A percentile compares a stretch with the other conserved stretches of the same genome.
Evolutionary conservation across 2,797 vertebrate species (phyloP).

Genomic region (Mus spretus): DNA sequence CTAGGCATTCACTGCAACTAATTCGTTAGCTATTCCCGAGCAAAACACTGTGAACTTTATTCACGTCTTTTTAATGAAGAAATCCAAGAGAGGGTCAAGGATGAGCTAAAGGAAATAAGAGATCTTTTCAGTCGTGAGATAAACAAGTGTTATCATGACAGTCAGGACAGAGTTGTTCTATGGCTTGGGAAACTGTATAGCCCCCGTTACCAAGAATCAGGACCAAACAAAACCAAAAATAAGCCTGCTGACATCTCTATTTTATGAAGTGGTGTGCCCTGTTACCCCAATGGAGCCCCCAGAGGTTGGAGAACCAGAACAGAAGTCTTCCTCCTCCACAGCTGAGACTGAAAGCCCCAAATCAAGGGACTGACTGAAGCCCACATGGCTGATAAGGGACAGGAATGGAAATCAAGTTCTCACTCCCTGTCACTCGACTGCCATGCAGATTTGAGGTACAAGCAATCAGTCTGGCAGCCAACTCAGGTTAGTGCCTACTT

Average conservation of each 20-base stretch:
- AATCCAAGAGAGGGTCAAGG: slow-evolving; percentile 46
- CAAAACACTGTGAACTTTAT: slow-evolving; percentile 3
- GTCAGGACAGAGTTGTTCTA: background rate
- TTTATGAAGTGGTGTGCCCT: background rate
- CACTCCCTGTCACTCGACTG: background rate
- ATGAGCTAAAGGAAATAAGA: slow-evolving; percentile 51
- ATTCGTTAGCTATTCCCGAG: slow-evolving; percentile 64
- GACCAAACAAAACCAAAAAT: background rate
- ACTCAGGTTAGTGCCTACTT: background rate
- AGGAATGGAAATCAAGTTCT: background rate
- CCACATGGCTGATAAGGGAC: background rate
- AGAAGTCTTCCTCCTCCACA: background rate
- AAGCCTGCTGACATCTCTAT: background rate
- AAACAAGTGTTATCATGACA: background rate
- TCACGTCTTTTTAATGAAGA: slow-evolving; percentile 48
- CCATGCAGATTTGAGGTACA: background rate
- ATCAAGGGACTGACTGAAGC: background rate
- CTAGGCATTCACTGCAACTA: background rate
- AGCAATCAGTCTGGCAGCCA: background rate
- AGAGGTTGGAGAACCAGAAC: background rate
- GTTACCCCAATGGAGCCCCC: background rate
- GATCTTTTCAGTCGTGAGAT: slow-evolving; percentile 11
- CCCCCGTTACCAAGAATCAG: background rate
- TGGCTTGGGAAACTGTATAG: background rate
- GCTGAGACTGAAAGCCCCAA: background rate